Evolutionary conservation across 2,113 vertebrate species (phyloP).

Genomic region (Cichladusa arquata): DNA sequence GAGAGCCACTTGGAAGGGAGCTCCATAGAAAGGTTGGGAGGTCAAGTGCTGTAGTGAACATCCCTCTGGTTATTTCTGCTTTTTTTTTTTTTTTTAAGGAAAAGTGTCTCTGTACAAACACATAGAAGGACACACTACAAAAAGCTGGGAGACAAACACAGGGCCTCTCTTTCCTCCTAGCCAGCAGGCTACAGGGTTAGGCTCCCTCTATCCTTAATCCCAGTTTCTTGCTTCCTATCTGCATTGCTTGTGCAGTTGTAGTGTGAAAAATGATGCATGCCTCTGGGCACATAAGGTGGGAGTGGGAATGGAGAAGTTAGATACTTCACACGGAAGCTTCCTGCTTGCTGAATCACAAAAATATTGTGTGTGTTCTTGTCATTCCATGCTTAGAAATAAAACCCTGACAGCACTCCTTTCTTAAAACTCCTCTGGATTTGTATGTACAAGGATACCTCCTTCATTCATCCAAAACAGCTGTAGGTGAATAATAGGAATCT

Average conservation of each 20-base stretch:
- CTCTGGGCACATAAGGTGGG: not conserved
- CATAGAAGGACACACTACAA: not conserved
- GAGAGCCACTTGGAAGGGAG: not conserved
- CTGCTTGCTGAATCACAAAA: not conserved
- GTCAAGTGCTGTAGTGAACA: rapidly evolving
- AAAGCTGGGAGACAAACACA: not conserved
- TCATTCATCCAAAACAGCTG: not conserved
- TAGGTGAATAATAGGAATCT: not conserved
- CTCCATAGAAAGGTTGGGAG: not conserved
- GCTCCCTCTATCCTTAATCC: not conserved
- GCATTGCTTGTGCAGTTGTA: not conserved
- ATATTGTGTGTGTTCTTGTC: not conserved
- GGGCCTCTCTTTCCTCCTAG: not conserved
- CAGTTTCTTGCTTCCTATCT: not conserved
- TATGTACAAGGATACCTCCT: not conserved
- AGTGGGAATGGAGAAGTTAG: not conserved
- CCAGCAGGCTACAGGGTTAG: not conserved
- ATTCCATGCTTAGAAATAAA: not conserved
- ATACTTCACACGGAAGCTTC: not conserved
- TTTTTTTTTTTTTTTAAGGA: not conserved
- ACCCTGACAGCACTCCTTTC: not conserved
- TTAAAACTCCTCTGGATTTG: not conserved
- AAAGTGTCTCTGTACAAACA: not conserved
- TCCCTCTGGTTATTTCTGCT: not conserved
- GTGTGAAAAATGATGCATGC: not conserved